Evolutionary conservation across 1,140 invertebrate species (phyloP), one percentile per base, ranked within the genome.

Genomic region (Aphis gossypii): DNA sequence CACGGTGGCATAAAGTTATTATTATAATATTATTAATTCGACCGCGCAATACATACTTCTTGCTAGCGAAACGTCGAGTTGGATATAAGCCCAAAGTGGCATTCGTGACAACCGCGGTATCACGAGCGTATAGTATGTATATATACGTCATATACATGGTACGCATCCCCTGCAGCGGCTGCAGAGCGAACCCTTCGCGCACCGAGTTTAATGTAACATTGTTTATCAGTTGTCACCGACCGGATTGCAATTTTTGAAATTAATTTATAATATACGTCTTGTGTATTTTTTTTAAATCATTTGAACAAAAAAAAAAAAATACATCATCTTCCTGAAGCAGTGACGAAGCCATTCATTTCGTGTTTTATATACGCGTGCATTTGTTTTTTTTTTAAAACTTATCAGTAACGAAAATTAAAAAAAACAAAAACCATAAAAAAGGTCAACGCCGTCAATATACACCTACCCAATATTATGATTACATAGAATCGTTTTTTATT

Each of bases 1-100:
- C 44, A 25, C 18, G 44, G 84, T n/a, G 84, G 84, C 84, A 87
- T 87, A 48, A 87, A 87, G 60, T 87, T 87, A 87, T 48, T 48
- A 87, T 87, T 35, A 87, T 46, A 25, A 86, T 82, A 82, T 82
- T 38, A 82, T 38, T 20, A 82, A 35, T 82, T n/a, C 76, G 23
- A 23, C 35, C 83, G 41, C 21, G 23, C 2, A 60, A 84, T 41
- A 14, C 9, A 84, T 84, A 84, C 83, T 44, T 38, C 76, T 83
- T 38, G 60, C 30, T 2, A 25, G n/a, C n/a, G 9, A 11, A 30
- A 30, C 11, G 30, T 35, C n/a, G n/a, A 76, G 60, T 76, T 35
- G 30, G 30, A 83, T 83, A 83, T 83, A 83, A 38, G 76, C 21
- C 76, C 35, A 76, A 76, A 76, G 60, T 76, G 60, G 76, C 35